These are phyloP conservation scores for Protobothrops flavoviridis DNA, from an alignment of 2,113 vertebrate species.

Conservation along the genomic window DNA sequence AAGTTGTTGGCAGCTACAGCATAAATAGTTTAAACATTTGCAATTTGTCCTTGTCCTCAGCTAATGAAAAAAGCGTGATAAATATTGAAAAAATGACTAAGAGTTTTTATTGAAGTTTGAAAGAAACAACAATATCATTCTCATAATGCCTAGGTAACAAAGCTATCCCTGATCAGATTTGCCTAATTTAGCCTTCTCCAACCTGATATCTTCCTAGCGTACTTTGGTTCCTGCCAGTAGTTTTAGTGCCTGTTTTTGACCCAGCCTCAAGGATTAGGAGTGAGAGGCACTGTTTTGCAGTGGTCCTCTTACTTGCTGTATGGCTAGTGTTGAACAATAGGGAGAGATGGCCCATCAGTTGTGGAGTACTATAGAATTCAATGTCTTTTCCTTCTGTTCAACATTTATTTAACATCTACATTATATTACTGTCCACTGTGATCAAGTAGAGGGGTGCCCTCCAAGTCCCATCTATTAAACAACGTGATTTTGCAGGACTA, in stretches of 20 bases:
- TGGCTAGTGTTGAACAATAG: neutral
- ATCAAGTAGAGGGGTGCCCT: neutral
- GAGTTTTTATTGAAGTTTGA: neutral
- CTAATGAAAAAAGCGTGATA: neutral
- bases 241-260: neutral
- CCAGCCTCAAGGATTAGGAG: neutral
- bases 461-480: neutral
- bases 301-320: neutral
- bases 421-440: neutral
- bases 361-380: neutral
- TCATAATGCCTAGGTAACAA: neutral
- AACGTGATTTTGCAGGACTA: neutral
- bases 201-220: neutral
- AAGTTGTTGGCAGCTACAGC: neutral
- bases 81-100: neutral
- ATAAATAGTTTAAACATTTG: neutral
- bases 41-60: neutral
- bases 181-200: neutral
- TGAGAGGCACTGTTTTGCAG: neutral
- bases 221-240: neutral
- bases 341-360: neutral
- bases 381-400: neutral
- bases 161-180: neutral
- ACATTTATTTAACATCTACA: neutral
- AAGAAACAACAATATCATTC: neutral